Base-by-base conservation (phyloP, 2,888 invertebrate genomes). In the Geotrupes spiniger region DNA sequence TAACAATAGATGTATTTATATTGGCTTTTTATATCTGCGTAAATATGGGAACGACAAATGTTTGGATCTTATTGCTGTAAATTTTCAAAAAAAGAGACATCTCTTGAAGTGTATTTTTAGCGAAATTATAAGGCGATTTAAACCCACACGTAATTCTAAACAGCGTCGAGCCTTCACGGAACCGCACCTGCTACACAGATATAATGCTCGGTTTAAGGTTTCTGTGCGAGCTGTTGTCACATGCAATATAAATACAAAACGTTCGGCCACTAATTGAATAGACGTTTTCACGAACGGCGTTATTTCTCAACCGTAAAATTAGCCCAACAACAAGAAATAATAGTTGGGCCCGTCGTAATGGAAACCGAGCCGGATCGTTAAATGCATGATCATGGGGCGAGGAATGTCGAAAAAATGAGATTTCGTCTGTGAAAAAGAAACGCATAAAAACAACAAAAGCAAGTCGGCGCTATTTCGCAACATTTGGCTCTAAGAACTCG, bases 401-500 rank as follows among this genome's bases (percentile, higher is more conserved):
- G 48, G 33, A 15, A 12, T 14, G 33, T n/a, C 33, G 12, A 33
- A 33, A 33, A 33, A 54, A 47, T 28, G 42, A 51, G 46, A 52
- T 42, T 51, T 51, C 36, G 51, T 51, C 53, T 51, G 39, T 27
- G 42, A 46, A 51, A 51, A 41, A 41, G 45, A 51, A 54, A 51
- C 43, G 46, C 36, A 50, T 46, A 51, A 49, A 36, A 46, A 39
- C 48, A 56, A 56, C 55, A 54, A 56, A 33, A 57, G 52, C 43
- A 51, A 41, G 39, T 36, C 46, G 16, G 36, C 38, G 40, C 37
- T 40, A 43, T 59, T 49, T 47, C 54, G 64, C 63, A 62, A 61
- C 64, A 64, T 64, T 64, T 64, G 65, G 62, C 58, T 57, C 54
- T 54, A 62, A 63, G 60, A 56, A 60, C 59, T 59, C 56, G 59